A percentile compares a stretch with the other conserved stretches of the same genome.
Evolutionary conservation across 2,113 vertebrate genomes (phyloP).

Genomic region (Plecturocebus donacophilus): DNA sequence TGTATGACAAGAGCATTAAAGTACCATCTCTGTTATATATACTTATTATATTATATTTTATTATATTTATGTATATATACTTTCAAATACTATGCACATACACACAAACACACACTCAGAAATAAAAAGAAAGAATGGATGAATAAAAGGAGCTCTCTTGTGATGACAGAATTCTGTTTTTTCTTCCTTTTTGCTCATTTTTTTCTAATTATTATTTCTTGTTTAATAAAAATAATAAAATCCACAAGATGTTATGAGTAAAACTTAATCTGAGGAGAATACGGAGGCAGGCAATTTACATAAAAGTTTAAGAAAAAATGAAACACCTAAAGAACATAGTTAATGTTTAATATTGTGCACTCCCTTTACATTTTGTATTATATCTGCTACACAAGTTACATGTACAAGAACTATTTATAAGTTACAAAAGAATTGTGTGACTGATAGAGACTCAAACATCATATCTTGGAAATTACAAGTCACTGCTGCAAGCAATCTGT

Average conservation of each 20-base stretch:
- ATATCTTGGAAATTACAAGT: constrained; percentile 27
- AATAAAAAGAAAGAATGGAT: background rate
- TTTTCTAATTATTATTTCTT: background rate
- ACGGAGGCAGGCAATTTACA: background rate
- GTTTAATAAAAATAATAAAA: constrained; percentile 3
- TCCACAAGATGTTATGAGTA: background rate
- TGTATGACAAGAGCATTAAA: background rate
- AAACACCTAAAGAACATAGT: background rate
- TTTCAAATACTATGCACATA: background rate
- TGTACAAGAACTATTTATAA: background rate
- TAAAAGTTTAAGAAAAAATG: background rate
- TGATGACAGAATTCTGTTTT: background rate
- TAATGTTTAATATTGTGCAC: background rate
- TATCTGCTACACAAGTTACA: background rate
- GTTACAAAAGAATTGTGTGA: background rate
- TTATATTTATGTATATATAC: background rate
- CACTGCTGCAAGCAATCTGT: background rate
- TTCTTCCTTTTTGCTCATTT: background rate
- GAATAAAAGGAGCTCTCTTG: background rate
- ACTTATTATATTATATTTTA: background rate
- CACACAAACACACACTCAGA: background rate
- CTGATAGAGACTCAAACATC: background rate
- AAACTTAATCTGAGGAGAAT: background rate
- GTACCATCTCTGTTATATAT: background rate
- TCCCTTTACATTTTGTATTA: background rate